A percentile compares a stretch with the other conserved stretches of the same genome.
Conservation (phyloP, 35 echinoderm and acorn worm species). For the Amphiura filiformis region DNA sequence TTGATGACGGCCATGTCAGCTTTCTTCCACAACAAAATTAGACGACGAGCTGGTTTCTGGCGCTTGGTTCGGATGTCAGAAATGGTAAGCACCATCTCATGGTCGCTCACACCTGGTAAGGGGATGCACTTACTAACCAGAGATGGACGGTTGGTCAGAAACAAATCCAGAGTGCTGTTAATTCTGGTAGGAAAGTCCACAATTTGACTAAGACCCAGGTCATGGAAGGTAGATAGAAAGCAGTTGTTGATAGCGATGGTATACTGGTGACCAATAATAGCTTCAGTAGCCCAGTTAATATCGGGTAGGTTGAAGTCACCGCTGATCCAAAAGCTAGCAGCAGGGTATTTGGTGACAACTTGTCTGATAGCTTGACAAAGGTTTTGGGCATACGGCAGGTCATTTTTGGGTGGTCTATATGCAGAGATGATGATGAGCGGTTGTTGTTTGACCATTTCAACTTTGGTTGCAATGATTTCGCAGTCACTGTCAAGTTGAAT, state of each 20-base stretch:
- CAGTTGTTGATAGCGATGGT: constrained; percentile 27
- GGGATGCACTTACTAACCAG: constrained; percentile 2
- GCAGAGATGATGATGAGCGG: too few species aligned
- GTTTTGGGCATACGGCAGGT: constrained; percentile 21
- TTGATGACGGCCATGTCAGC: not conserved
- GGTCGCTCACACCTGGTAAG: constrained; percentile 13
- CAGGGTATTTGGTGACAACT: not conserved
- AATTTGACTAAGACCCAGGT: constrained; percentile 18
- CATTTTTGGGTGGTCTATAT: constrained; percentile 27
- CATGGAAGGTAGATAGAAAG: constrained; percentile 30
- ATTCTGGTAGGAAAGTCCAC: constrained; percentile 47
- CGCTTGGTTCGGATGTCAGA: not conserved
- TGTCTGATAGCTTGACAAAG: constrained; percentile 32
- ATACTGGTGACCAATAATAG: constrained; percentile 35
- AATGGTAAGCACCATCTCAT: constrained; percentile 4
- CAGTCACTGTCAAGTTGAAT: constrained; percentile 1
- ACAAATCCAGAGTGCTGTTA: constrained; percentile 34
- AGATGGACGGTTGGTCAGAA: constrained; percentile 19
- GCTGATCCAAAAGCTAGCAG: constrained; percentile 41
- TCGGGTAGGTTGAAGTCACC: constrained; percentile 44
- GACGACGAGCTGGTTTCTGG: not conserved
- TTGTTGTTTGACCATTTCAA: too few species aligned
- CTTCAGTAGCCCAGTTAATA: constrained; percentile 6
- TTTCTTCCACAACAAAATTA: not conserved
- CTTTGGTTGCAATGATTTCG: too few species aligned